Evolutionary conservation across 2,113 vertebrate genomes (phyloP).

Genomic region (Halcyon malimbica): DNA sequence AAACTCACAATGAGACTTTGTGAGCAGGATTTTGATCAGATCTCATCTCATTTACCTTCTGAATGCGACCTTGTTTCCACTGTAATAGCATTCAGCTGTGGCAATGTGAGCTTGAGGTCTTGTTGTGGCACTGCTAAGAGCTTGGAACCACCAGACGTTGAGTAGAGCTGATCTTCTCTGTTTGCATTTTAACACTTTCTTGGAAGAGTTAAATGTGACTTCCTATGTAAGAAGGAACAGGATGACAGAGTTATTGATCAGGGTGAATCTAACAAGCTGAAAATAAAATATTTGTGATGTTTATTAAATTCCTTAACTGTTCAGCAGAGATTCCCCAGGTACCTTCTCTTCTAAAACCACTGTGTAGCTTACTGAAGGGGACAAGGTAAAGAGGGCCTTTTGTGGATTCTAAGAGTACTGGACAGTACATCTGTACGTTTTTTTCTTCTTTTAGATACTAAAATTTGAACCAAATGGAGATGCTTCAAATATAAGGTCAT

Average conservation of each 20-base stretch:
- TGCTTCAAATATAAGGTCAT: background rate
- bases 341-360: background rate
- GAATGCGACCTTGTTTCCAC: conserved; percentile 21
- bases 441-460: background rate
- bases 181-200: background rate
- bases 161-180: background rate
- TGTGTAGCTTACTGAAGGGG: background rate
- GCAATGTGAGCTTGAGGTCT: background rate
- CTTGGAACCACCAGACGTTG: background rate
- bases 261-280: background rate
- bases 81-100: background rate
- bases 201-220: background rate
- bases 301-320: background rate
- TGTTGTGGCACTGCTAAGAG: background rate
- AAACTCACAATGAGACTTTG: conserved; percentile 34
- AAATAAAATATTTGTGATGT: background rate
- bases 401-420: background rate
- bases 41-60: conserved; percentile 1
- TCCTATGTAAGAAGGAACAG: background rate
- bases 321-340: background rate
- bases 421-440: background rate
- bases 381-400: background rate
- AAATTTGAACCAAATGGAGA: background rate
- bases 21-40: conserved; percentile 45
- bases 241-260: background rate